Evolutionary conservation across 1,140 invertebrate species (phyloP).

Genomic region (Drosophila auraria): DNA sequence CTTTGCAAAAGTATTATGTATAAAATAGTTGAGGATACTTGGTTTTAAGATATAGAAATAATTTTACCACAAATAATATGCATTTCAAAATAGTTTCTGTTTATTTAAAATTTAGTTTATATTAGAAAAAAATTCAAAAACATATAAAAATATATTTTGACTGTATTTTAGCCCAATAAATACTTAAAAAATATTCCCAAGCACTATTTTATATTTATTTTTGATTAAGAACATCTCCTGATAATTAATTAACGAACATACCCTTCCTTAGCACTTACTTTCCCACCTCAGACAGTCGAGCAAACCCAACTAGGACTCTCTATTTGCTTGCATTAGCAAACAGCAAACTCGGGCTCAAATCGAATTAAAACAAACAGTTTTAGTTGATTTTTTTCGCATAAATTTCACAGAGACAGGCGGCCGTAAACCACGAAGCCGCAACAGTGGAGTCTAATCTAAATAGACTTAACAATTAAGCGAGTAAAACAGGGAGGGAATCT

Average conservation of each 20-base stretch:
- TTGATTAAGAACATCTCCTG: background rate
- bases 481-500: constrained; percentile 17
- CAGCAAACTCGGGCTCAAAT: constrained; percentile 50
- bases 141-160: background rate
- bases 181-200: no score
- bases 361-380: constrained; percentile 73
- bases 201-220: background rate
- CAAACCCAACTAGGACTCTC: constrained; percentile 29
- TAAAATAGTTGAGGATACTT: background rate
- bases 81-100: background rate
- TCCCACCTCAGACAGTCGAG: background rate
- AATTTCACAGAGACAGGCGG: constrained; percentile 14
- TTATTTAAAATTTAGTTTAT: background rate
- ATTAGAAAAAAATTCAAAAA: background rate
- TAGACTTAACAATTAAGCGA: constrained; percentile 60
- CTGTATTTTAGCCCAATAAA: background rate
- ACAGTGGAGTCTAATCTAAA: constrained; percentile 65
- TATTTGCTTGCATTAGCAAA: constrained; percentile 33
- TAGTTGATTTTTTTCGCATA: constrained; percentile 28
- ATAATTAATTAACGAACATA: background rate
- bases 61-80: no score
- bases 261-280: background rate
- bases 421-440: constrained; percentile 52
- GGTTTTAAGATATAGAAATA: background rate
- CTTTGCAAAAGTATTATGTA: background rate